phyloP scores from a whole-genome alignment of 1,140 invertebrate genomes.

The Drosophila tani region DNA sequence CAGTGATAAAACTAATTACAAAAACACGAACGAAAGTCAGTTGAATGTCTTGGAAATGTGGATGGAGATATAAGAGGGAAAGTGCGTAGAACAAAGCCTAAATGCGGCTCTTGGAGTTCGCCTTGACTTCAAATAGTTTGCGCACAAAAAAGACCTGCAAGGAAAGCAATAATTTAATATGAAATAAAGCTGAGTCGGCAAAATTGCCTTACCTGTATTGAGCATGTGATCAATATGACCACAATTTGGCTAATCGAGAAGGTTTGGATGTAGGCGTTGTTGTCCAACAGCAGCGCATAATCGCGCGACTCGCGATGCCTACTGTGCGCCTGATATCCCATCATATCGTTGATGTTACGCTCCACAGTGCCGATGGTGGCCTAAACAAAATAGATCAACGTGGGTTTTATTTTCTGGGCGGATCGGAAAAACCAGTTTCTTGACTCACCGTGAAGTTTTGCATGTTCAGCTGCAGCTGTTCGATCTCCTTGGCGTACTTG shows the following conservation, averaged over 20 bases:
- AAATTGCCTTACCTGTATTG: conserved; percentile 76
- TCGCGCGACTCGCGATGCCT: conserved; percentile 92
- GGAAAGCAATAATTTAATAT: not conserved
- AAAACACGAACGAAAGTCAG: conserved; percentile 26
- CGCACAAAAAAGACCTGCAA: conserved; percentile 95
- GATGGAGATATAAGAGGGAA: conserved; percentile 16
- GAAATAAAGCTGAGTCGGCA: not conserved
- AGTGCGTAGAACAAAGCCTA: conserved; percentile 30
- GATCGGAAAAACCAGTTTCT: conserved; percentile 29
- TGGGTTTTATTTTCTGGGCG: conserved; percentile 16
- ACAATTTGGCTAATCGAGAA: conserved; percentile 95
- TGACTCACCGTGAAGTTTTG: conserved; percentile 94
- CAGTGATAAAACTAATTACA: conserved; percentile 37
- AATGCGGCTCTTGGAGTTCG: conserved; percentile 72
- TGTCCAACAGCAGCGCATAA: conserved; percentile 92
- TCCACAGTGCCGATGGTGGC: conserved; percentile 91
- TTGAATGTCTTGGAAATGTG: conserved; percentile 50
- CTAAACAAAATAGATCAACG: conserved; percentile 85
- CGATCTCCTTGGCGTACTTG: conserved; percentile 94
- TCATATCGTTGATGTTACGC: conserved; percentile 93
- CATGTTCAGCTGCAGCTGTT: conserved; percentile 94
- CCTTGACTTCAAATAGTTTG: conserved; percentile 93
- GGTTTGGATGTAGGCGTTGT: conserved; percentile 93
- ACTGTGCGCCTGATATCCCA: conserved; percentile 92
- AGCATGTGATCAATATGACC: conserved; percentile 91